Evolutionary conservation across 2,797 vertebrate genomes (phyloP), one percentile per base, ranked within the genome.

Genomic region (Cuculus canorus): DNA sequence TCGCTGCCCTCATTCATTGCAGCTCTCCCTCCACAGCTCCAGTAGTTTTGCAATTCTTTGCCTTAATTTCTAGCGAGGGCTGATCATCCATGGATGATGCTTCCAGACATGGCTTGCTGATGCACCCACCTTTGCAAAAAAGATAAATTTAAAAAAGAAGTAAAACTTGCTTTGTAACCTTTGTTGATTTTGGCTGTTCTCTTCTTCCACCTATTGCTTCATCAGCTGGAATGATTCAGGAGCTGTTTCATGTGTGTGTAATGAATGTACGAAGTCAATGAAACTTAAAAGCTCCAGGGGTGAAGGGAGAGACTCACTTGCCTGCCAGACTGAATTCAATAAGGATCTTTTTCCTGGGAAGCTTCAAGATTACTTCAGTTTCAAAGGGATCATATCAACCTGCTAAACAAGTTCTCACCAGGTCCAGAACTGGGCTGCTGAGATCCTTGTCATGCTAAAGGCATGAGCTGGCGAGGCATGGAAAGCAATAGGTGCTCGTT

Each of bases 131-230:
- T 82, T 80, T 8, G 4, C 69, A 85, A 86, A 86, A 41, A 47
- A 69, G 50, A 85, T 35, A 69, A 83, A 45, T 17, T 1, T 32
- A 12, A 32, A 1, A 27, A 50, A 64, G 84, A 77, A 53, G 63
- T n/a, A 75, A 82, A 93, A 86, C 10, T 59, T 86, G 84, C 79
- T 93, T 70, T 82, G 92, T 82, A 94, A 94, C 45, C 64, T 50
- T 7, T 95, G 83, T 97, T 96, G 93, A 89, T 96, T 95, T 95
- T 96, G 96, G 96, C 94, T 93, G 88, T 83, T 96, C 94, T 90
- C 32, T 28, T 66, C 60, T 61, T 61, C 63, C 41, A 71, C 56
- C 88, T 95, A 72, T 96, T 96, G 86, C 96, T 95, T 65, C 95
- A 95, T 53, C 22, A 82, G 61, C 81, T 95, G 93, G 79, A 90